Conservation (phyloP, 2,888 invertebrate species). For the Ormyrus nitidulus region DNA sequence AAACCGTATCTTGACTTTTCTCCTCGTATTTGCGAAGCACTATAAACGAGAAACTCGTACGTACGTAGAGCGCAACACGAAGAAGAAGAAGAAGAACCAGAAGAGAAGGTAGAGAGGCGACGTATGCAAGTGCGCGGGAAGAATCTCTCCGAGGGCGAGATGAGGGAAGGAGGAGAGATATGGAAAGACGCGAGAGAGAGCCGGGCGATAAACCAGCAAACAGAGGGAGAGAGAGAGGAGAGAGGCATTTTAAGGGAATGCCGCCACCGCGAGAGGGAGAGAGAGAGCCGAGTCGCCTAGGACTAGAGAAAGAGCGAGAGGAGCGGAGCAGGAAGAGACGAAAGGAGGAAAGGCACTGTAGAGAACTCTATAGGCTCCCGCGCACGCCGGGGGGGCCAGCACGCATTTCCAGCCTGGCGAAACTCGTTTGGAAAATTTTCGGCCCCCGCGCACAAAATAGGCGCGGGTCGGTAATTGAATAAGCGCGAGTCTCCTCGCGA, state of each 20-base stretch:
- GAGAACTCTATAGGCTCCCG: neutral
- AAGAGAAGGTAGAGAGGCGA: conserved; percentile 12
- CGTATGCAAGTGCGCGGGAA: conserved; percentile 38
- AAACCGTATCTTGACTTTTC: neutral
- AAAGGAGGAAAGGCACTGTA: conserved; percentile 7
- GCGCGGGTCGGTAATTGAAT: neutral
- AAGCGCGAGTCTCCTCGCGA: conserved; percentile 5
- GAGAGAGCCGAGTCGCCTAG: neutral
- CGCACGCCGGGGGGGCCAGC: conserved; percentile 11
- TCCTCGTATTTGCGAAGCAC: conserved; percentile 2
- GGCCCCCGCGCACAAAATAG: neutral
- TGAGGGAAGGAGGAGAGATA: conserved; percentile 31
- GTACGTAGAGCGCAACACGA: neutral
- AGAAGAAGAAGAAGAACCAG: conserved; percentile 4
- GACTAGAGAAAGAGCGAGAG: conserved; percentile 11
- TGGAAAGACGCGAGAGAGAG: conserved; percentile 19
- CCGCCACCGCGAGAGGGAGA: conserved; percentile 39
- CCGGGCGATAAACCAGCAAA: conserved; percentile 23
- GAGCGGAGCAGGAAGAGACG: conserved; percentile 40
- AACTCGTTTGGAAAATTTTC: conserved; percentile 43
- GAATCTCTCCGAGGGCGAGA: conserved; percentile 39
- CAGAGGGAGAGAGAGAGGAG: conserved; percentile 8
- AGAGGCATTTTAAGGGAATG: conserved; percentile 50
- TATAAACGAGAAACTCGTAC: conserved; percentile 12
- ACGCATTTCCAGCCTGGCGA: conserved; percentile 30